Base-by-base conservation (phyloP, 2,113 vertebrate genomes). In the Pterocles orientalis region DNA sequence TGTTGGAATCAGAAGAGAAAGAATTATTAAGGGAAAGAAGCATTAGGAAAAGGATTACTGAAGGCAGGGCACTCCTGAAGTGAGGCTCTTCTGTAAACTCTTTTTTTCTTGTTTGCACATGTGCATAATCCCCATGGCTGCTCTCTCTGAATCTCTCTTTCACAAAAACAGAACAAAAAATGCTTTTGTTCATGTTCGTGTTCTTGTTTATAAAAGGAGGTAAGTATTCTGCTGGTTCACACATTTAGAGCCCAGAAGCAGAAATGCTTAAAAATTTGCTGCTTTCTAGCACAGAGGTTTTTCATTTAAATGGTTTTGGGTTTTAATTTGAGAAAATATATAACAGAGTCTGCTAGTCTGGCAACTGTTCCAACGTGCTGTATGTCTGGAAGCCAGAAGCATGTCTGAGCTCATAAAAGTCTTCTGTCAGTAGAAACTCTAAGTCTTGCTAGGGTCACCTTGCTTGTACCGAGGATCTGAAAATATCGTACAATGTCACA, bases 401-500 rank as follows among this genome's bases (percentile, higher is more conserved):
- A 39, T 7, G 29, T 68, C 25, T 41, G 10, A 92, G 48, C 34
- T 86, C 51, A 28, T 17, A 7, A 36, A 94, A 72, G 23, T 36
- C 61, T 73, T 77, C 36, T 64, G 56, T 51, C 45, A 71, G 61
- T n/a, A 57, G 60, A 68, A 36, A 28, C 18, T 45, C 51, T 41
- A 56, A 75, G 45, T 71, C 80, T 57, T 50, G 34, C 43, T 62
- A 72, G 53, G 7, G n/a, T 73, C 65, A 78, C 65, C 56, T 62
- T 54, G 53, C 36, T 47, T 31, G 54, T 19, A 54, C 47, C 0
- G 3, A 77, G 51, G 47, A 65, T 47, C 64, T 20, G 64, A 92
- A 92, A 86, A 41, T 3, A 10, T 7, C 4, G 29, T 18, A 70
- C n/a, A 31, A 50, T 24, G 33, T 21, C 0, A 0, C 26, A 71